Conservation (phyloP, 2,888 invertebrate species). For the Flexamia atlantica region DNA sequence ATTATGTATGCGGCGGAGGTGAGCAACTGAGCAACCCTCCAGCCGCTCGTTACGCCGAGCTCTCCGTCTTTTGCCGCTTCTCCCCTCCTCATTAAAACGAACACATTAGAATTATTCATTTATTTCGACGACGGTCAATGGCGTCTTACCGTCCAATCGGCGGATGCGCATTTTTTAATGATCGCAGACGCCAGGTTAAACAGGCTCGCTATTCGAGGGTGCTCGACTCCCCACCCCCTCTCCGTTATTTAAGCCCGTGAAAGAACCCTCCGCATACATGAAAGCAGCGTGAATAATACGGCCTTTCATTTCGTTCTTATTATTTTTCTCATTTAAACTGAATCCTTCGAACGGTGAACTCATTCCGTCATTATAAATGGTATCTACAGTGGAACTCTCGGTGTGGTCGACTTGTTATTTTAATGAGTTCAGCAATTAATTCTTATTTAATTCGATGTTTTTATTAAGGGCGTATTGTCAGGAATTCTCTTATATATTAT, state of each 20-base stretch:
- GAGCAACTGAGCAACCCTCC: not conserved
- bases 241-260: constrained; percentile 54
- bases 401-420: not conserved
- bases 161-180: constrained; percentile 58
- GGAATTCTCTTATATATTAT: too few species aligned
- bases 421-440: constrained; percentile 7
- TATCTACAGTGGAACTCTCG: not conserved
- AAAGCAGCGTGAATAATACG: constrained; percentile 58
- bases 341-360: constrained; percentile 26
- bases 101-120: constrained; percentile 58
- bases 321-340: constrained; percentile 56
- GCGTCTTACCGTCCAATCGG: constrained; percentile 54
- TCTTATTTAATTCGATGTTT: not conserved
- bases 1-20: constrained; percentile 14
- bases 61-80: constrained; percentile 26
- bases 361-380: constrained; percentile 44
- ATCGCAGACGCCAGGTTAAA: constrained; percentile 47
- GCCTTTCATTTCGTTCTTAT: constrained; percentile 57
- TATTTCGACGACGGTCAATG: constrained; percentile 54
- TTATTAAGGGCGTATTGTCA: not conserved
- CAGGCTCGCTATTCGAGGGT: constrained; percentile 52
- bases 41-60: constrained; percentile 6
- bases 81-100: not conserved
- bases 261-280: constrained; percentile 45
- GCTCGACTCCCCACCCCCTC: constrained; percentile 27